These are phyloP conservation scores for Dermolepida albohirtum DNA, from an alignment of 2,888 invertebrate genomes.

Conservation along the genomic window DNA sequence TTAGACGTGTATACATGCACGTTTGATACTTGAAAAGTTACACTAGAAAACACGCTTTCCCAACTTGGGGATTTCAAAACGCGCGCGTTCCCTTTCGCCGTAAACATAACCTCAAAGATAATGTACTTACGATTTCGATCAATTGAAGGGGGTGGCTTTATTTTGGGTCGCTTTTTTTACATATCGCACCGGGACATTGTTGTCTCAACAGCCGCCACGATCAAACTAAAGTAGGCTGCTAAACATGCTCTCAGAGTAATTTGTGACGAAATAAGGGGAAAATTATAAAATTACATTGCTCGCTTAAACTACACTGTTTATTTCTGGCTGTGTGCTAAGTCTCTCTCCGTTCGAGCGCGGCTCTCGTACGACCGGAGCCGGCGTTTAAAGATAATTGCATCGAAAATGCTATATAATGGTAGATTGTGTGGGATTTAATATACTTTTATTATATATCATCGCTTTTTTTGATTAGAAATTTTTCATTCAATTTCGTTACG, in stretches of 20 bases:
- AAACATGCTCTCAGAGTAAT: slow-evolving; percentile 66
- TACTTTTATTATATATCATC: slow-evolving; percentile 55
- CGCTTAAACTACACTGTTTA: slow-evolving; percentile 65
- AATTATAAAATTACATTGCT: slow-evolving; percentile 69
- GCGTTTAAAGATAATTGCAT: slow-evolving; percentile 37
- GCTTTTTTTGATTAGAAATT: slow-evolving; percentile 14
- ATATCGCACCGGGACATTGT: slow-evolving; percentile 53
- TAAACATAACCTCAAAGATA: too few species aligned
- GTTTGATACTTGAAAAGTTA: too few species aligned
- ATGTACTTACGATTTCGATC: too few species aligned
- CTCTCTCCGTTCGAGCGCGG: slow-evolving; percentile 34
- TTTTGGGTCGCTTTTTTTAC: not conserved
- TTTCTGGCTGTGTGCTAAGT: slow-evolving; percentile 60
- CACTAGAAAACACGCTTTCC: too few species aligned
- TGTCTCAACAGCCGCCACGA: slow-evolving; percentile 62
- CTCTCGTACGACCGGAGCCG: slow-evolving; percentile 9
- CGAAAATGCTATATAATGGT: slow-evolving; percentile 38
- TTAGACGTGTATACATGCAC: too few species aligned
- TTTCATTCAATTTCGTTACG: not conserved
- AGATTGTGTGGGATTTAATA: slow-evolving; percentile 48
- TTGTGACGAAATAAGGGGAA: slow-evolving; percentile 68
- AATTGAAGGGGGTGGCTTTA: too few species aligned
- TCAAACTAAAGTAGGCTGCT: slow-evolving; percentile 64
- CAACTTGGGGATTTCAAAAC: too few species aligned
- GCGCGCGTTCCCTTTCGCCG: too few species aligned